phyloP scores from a whole-genome alignment of 2,113 vertebrate species.

The Aptenodytes patagonicus region DNA sequence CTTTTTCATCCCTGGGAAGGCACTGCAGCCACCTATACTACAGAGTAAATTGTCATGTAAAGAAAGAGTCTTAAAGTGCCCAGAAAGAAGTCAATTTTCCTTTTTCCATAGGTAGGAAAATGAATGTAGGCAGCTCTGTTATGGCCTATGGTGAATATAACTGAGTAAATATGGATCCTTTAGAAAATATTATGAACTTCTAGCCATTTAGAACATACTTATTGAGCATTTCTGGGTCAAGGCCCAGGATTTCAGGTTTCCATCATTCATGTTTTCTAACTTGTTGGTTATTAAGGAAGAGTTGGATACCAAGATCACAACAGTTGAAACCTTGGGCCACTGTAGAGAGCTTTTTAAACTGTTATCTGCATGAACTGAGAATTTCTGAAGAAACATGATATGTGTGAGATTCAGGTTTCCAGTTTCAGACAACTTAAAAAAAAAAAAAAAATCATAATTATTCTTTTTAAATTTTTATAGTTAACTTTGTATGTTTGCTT shows the following conservation, averaged over 20 bases:
- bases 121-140: background rate
- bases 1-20: background rate
- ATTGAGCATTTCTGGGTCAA: background rate
- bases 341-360: background rate
- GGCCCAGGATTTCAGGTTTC: background rate
- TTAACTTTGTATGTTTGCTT: background rate
- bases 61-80: background rate
- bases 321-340: background rate
- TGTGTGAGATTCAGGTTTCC: background rate
- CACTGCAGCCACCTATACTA: background rate
- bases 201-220: background rate
- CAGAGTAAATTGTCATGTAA: background rate
- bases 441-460: background rate
- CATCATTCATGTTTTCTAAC: background rate
- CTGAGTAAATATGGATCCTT: background rate
- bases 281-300: background rate
- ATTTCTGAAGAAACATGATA: background rate
- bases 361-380: background rate
- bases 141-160: background rate
- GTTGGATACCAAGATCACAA: background rate
- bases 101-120: background rate
- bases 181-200: background rate
- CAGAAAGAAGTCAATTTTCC: background rate
- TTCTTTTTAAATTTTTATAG: rapidly evolving
- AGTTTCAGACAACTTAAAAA: background rate